Evolutionary conservation across 2,113 vertebrate species (phyloP).

Genomic region (Gopherus flavomarginatus): DNA sequence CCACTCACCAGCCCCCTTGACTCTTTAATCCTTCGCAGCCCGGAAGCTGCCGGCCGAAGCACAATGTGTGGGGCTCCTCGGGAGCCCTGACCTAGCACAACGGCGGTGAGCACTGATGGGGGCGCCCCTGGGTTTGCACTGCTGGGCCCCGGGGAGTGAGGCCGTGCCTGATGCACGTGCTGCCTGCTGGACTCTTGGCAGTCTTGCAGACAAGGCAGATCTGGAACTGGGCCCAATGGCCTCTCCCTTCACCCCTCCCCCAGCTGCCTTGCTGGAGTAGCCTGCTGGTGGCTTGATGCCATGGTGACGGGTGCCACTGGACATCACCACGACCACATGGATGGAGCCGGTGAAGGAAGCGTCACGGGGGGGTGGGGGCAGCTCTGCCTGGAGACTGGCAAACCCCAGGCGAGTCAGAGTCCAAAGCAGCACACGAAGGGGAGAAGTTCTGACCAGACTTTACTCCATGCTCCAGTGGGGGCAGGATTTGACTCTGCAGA

Average conservation of each 20-base stretch:
- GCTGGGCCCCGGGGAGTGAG: neutral
- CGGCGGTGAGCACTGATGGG: neutral
- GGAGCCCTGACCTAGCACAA: conserved; percentile 37
- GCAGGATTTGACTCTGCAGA: neutral
- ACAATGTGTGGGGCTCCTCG: conserved; percentile 7
- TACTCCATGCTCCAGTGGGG: neutral
- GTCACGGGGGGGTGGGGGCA: too few species aligned
- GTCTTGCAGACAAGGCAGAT: neutral
- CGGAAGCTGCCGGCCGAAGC: conserved; percentile 16
- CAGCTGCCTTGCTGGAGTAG: neutral
- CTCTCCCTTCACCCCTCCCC: neutral
- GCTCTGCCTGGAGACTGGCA: neutral
- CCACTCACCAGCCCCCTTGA: neutral
- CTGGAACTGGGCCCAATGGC: neutral
- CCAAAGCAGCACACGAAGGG: neutral
- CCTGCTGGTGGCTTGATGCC: neutral
- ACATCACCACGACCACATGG: neutral
- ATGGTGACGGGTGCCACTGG: neutral
- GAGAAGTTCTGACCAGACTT: neutral
- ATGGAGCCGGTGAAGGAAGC: neutral
- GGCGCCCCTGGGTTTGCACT: neutral
- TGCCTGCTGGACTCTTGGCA: neutral
- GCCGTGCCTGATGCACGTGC: neutral
- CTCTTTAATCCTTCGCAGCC: neutral
- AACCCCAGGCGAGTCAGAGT: neutral